Conservation (phyloP, 1,140 invertebrate species). For the Macrobrachium nipponense region DNA sequence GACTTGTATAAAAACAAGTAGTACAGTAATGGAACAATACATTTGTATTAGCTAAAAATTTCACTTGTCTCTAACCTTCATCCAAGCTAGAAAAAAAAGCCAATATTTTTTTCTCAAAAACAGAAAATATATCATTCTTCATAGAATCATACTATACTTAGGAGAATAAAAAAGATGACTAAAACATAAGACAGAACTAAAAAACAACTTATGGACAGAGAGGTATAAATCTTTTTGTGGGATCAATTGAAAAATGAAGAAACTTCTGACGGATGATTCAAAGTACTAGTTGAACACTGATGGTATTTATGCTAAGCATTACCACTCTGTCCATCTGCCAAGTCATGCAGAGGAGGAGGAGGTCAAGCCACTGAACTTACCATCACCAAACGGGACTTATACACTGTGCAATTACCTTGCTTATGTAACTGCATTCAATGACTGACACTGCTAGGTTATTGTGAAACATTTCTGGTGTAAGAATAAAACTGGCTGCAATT, state of each 20-base stretch:
- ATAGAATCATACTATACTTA: conserved; percentile 43
- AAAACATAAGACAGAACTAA: conserved; percentile 34
- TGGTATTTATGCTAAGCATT: too few relatives aligned
- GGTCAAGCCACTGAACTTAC: conserved; percentile 47
- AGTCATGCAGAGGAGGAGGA: conserved; percentile 47
- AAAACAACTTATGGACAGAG: conserved; percentile 48
- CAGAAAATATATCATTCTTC: conserved; percentile 15
- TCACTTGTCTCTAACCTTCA: conserved; percentile 18
- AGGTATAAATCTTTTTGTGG: conserved; percentile 21
- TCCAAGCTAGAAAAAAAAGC: background rate
- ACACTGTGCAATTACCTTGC: conserved; percentile 44
- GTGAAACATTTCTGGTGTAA: conserved; percentile 11
- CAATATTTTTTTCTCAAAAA: conserved; percentile 1
- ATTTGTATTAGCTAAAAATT: conserved; percentile 8
- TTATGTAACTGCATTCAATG: conserved; percentile 48
- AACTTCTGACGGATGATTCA: background rate
- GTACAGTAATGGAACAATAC: conserved; percentile 7
- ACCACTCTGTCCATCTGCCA: conserved; percentile 44
- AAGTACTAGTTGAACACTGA: too few relatives aligned
- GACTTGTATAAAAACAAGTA: background rate
- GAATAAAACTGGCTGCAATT: too few relatives aligned
- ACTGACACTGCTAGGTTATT: conserved; percentile 50
- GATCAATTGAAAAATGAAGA: conserved; percentile 7
- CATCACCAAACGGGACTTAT: conserved; percentile 36
- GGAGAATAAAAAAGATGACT: conserved; percentile 32